Percentiles rank a stretch among this genome's conserved stretches.
Evolutionary conservation across 2,888 invertebrate genomes (phyloP).

Genomic region (Tenthredo amoena): DNA sequence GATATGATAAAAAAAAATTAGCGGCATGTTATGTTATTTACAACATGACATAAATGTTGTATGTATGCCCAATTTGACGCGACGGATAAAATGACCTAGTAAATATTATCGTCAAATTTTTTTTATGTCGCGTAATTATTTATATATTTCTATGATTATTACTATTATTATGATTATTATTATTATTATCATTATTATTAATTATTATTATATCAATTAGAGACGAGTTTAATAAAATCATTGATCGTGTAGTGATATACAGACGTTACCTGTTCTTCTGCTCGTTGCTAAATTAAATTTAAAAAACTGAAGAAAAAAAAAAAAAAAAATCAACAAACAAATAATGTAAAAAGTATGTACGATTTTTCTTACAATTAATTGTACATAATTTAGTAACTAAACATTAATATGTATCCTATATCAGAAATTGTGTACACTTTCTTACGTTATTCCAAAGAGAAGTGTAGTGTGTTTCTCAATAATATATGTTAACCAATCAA

Average conservation of each 20-base stretch:
- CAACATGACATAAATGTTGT: neutral
- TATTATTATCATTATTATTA: neutral
- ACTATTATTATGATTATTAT: neutral
- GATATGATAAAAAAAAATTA: neutral
- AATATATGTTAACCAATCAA: conserved; percentile 69
- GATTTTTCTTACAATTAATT: conserved; percentile 46
- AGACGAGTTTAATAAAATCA: conserved; percentile 28
- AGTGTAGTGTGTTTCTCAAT: conserved; percentile 72
- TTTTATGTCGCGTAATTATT: conserved; percentile 38
- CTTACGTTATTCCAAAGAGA: conserved; percentile 72
- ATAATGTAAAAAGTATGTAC: conserved; percentile 46
- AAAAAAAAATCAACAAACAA: neutral
- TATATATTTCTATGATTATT: conserved; percentile 1
- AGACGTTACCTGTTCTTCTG: conserved; percentile 42
- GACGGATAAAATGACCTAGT: neutral
- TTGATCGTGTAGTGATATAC: conserved; percentile 22
- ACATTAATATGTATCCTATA: conserved; percentile 20
- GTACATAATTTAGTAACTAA: conserved; percentile 42
- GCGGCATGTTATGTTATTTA: neutral
- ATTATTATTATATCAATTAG: conserved; percentile 3
- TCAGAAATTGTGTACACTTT: conserved; percentile 66
- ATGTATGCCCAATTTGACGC: neutral
- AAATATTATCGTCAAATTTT: conserved; percentile 11
- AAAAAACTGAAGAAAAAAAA: neutral
- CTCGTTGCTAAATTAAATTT: conserved; percentile 24